Evolutionary conservation across 2,113 vertebrate genomes (phyloP).

Genomic region (Hystrix cristata): DNA sequence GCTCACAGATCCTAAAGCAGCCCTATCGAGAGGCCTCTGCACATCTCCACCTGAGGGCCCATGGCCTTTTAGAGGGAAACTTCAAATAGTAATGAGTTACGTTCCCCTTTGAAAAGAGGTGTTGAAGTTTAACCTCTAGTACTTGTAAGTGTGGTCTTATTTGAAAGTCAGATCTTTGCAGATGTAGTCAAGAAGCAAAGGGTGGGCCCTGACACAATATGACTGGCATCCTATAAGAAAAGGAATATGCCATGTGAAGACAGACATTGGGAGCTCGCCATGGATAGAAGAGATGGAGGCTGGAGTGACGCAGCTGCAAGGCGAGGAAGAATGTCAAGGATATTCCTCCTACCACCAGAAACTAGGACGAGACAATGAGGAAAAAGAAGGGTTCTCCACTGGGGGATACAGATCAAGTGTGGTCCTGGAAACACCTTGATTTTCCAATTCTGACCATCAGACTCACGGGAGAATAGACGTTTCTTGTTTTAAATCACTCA

Average conservation of each 20-base stretch:
- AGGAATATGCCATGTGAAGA: neutral
- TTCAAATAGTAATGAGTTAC: neutral
- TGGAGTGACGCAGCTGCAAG: neutral
- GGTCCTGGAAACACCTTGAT: neutral
- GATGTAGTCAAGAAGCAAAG: neutral
- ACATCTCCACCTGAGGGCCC: neutral
- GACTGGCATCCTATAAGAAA: neutral
- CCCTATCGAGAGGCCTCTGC: neutral
- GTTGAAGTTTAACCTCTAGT: neutral
- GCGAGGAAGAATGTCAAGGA: neutral
- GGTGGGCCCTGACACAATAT: neutral
- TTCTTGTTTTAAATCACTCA: neutral
- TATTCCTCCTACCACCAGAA: neutral
- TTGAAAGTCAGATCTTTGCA: slow-evolving; percentile 31
- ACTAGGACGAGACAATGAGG: neutral
- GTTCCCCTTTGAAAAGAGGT: neutral
- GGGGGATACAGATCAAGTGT: neutral
- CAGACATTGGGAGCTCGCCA: neutral
- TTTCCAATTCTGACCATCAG: neutral
- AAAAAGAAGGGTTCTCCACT: neutral
- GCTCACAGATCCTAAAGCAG: neutral
- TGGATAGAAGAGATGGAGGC: neutral
- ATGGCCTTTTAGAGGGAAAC: neutral
- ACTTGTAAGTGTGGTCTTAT: neutral
- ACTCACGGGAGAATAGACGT: neutral